Conservation (phyloP, 2,888 invertebrate genomes). For the Mayetiola destructor region DNA sequence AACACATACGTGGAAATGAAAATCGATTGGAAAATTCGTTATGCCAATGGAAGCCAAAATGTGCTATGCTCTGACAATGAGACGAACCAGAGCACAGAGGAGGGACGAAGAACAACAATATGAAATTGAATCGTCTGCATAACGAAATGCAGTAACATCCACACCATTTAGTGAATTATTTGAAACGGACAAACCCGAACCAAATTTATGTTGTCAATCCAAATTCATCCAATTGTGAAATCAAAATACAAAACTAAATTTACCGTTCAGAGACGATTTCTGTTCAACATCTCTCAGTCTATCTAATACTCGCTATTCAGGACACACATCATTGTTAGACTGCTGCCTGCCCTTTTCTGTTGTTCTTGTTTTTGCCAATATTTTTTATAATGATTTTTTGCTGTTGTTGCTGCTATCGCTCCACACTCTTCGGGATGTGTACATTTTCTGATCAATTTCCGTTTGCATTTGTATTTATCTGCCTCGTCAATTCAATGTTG, state of each 20-base stretch:
- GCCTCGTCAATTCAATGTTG: slow-evolving; percentile 1
- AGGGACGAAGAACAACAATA: too few relatives aligned
- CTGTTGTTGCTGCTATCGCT: background rate
- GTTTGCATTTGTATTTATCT: slow-evolving; percentile 12
- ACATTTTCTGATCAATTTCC: slow-evolving; percentile 12
- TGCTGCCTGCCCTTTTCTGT: background rate
- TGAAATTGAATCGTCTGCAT: too few relatives aligned
- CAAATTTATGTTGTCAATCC: slow-evolving; percentile 5
- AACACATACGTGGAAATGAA: too few relatives aligned
- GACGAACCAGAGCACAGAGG: too few relatives aligned
- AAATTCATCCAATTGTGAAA: slow-evolving; percentile 8
- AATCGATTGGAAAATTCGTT: too few relatives aligned
- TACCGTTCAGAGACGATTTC: background rate
- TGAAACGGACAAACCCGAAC: slow-evolving; percentile 12
- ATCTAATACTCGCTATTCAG: background rate
- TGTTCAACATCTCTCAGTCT: too few relatives aligned
- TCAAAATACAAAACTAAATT: slow-evolving; percentile 12
- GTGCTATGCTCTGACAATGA: too few relatives aligned
- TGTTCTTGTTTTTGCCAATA: background rate
- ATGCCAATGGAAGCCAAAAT: too few relatives aligned
- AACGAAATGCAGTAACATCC: too few relatives aligned
- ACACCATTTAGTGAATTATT: background rate
- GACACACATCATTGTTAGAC: background rate
- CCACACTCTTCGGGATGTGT: background rate
- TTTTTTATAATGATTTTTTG: background rate